Conservation (phyloP, 2,888 invertebrate species). For the Luffia ferchaultella region DNA sequence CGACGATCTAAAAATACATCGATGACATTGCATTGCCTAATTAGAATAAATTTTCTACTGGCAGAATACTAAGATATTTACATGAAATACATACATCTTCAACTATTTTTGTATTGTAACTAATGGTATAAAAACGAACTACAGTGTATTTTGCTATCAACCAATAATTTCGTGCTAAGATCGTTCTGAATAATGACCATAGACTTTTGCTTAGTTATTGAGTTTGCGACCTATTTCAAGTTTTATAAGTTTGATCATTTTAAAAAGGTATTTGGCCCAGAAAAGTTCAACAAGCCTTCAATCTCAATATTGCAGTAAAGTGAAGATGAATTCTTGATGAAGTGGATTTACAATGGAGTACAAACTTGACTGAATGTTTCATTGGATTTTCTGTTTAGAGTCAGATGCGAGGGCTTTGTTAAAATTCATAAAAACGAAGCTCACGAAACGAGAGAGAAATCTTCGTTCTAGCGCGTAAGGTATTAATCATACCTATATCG, state of each 20-base stretch:
- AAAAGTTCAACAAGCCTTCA: neutral
- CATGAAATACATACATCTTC: too few species aligned
- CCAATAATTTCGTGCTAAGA: too few species aligned
- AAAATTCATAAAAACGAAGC: neutral
- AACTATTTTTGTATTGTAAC: too few species aligned
- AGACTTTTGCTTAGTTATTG: neutral
- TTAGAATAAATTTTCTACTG: too few species aligned
- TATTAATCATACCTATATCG: neutral
- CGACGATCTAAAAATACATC: too few species aligned
- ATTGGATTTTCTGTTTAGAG: neutral
- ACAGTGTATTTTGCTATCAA: too few species aligned
- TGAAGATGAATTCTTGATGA: too few species aligned
- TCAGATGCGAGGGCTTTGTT: neutral
- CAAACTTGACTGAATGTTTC: neutral
- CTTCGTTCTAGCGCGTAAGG: neutral
- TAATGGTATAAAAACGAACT: too few species aligned
- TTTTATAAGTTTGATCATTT: neutral
- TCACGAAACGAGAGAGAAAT: neutral
- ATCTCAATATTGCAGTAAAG: neutral
- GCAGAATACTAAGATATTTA: too few species aligned
- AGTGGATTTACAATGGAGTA: too few species aligned
- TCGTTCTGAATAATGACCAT: neutral
- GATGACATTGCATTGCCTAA: too few species aligned
- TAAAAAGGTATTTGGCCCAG: neutral
- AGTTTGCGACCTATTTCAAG: neutral